These are phyloP conservation scores for Sinocyclocheilus rhinocerous DNA, from an alignment of 2,113 vertebrate genomes.

Conservation along the genomic window DNA sequence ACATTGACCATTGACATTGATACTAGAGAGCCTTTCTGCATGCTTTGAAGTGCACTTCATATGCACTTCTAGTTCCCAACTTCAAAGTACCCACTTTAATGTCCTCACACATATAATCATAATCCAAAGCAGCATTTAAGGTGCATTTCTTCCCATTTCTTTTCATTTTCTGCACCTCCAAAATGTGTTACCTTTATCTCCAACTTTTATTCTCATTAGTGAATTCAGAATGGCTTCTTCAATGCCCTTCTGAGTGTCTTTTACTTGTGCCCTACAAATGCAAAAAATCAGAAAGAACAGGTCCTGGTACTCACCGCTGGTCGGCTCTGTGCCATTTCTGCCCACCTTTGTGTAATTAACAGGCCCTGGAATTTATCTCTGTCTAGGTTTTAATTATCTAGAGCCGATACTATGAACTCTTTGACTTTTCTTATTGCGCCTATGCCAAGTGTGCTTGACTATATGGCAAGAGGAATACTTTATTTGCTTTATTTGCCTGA, in stretches of 20 bases:
- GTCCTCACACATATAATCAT: neutral
- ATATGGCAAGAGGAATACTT: neutral
- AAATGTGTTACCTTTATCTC: neutral
- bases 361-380: conserved; percentile 37
- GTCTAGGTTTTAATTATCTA: conserved; percentile 45
- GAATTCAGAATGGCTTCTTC: neutral
- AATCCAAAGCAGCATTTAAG: neutral
- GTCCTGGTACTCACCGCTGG: neutral
- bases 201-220: conserved; percentile 1
- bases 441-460: conserved; percentile 13
- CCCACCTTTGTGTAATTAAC: conserved; percentile 50
- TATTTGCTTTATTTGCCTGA: too few relatives aligned
- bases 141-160: neutral
- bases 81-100: conserved; percentile 2
- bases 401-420: conserved; percentile 18
- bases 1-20: neutral
- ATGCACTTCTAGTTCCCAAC: neutral
- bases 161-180: neutral
- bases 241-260: neutral
- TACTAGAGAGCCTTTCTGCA: too few relatives aligned
- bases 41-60: conserved; percentile 8
- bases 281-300: neutral
- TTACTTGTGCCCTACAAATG: conserved; percentile 9
- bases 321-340: neutral
- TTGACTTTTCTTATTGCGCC: neutral